Conservation (phyloP, 1,140 invertebrate species). For the Helicoverpa armigera region DNA sequence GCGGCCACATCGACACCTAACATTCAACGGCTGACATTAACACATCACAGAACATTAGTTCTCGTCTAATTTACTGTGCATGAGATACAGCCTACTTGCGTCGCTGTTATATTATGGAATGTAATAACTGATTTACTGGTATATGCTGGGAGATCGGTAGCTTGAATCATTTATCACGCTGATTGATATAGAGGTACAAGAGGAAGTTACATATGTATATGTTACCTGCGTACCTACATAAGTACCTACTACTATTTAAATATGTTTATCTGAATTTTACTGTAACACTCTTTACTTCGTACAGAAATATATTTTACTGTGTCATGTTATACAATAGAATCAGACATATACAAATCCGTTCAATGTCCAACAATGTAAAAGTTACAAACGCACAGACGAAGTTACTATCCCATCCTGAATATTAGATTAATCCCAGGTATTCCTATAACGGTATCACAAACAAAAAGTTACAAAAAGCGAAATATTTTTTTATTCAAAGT, state of each 20-base stretch:
- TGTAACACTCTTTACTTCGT: no score
- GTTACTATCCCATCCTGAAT: no score
- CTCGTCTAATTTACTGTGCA: constrained; percentile 10
- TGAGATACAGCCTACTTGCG: constrained; percentile 1
- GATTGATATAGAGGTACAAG: neutral
- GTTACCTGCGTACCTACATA: no score
- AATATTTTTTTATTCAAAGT: constrained; percentile 37
- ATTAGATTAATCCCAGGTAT: no score
- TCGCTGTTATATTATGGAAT: constrained; percentile 5
- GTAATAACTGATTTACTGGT: neutral
- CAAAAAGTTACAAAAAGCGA: constrained; percentile 8
- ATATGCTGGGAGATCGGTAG: neutral
- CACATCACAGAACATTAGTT: constrained; percentile 37
- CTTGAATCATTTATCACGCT: neutral
- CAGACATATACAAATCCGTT: no score
- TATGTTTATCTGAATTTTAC: no score
- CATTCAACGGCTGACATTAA: constrained; percentile 7
- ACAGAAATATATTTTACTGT: no score
- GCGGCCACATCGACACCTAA: constrained; percentile 15
- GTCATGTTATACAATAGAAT: no score
- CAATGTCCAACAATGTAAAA: no score
- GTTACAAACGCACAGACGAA: no score
- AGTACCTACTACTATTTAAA: no score
- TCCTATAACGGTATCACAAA: constrained; percentile 1
- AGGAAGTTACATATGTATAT: no score